Base-by-base conservation (phyloP, 2,797 vertebrate genomes). In the Sebastes miniatus region DNA sequence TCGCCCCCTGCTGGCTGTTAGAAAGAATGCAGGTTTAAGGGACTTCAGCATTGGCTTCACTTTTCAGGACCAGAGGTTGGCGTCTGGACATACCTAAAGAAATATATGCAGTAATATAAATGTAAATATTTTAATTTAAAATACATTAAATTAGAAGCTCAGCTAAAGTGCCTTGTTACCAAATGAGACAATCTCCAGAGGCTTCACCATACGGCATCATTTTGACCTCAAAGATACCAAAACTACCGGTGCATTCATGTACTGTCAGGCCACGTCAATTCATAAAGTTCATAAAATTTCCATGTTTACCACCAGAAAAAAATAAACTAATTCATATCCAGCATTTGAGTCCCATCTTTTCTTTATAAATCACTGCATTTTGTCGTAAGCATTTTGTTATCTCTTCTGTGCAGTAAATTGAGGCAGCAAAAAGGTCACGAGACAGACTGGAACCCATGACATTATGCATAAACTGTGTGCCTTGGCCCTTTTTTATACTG, bases 381-480 rank as follows among this genome's bases (percentile, higher is more conserved):
- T 39, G 32, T 10, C 9, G 9, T 34, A 10, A 34, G 9, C 9
- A 10, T 6, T 72, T 5, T 58, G 2, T 31, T 3, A 43, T 43
- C 27, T 80, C 27, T 36, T 73, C 8, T 25, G 27, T 43, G 32
- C 32, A 18, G 50, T 24, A 57, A 71, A 74, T 3, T 43, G 58
- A 79, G 14, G 22, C 43, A 75, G 10, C 43, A 72, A 25, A 72
- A 22, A 66, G 29, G 73, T 80, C 24, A 57, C 0, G 58, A 76
- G 71, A 80, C 70, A 56, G 76, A 13, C 25, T 72, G 76, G 83
- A 83, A 89, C 79, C 57, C n/a, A 27, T 4, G 5, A 31, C 32
- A 32, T 7, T 64, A 69, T 5, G 27, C 20, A 20, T 47, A 18
- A 69, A 47, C 11, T 1, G 43, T 20, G 34, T 27, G 36, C 18